Conservation (phyloP, 2,113 vertebrate species). For the Etia nguti region DNA sequence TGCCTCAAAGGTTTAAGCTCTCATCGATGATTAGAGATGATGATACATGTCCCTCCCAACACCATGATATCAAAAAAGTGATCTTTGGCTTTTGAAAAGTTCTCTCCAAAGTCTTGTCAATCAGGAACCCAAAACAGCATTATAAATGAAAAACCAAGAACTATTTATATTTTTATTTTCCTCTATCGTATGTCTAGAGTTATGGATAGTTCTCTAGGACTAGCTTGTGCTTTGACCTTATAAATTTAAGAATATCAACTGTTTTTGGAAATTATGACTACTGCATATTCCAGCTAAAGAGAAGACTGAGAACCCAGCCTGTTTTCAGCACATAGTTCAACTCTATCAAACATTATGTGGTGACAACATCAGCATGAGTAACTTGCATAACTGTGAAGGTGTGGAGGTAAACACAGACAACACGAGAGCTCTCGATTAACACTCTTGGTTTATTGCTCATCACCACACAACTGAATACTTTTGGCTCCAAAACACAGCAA, state of each 20-base stretch:
- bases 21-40: neutral
- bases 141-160: neutral
- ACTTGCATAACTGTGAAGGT: neutral
- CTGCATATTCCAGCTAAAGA: neutral
- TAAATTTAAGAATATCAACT: neutral
- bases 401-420: too few relatives aligned
- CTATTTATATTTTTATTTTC: neutral
- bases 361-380: neutral
- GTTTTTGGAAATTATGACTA: neutral
- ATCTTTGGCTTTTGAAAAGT: neutral
- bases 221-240: neutral
- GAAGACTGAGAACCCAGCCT: neutral
- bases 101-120: neutral
- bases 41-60: neutral
- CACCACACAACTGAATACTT: too few relatives aligned
- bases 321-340: neutral
- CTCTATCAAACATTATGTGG: neutral
- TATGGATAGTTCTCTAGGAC: neutral
- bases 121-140: neutral
- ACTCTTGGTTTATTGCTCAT: too few relatives aligned
- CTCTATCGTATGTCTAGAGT: neutral
- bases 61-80: neutral
- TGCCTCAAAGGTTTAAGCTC: neutral
- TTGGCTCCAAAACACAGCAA: too few relatives aligned
- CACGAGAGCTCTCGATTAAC: too few relatives aligned